Conservation (phyloP, 2,113 vertebrate genomes). For the Gadus chalcogrammus region DNA sequence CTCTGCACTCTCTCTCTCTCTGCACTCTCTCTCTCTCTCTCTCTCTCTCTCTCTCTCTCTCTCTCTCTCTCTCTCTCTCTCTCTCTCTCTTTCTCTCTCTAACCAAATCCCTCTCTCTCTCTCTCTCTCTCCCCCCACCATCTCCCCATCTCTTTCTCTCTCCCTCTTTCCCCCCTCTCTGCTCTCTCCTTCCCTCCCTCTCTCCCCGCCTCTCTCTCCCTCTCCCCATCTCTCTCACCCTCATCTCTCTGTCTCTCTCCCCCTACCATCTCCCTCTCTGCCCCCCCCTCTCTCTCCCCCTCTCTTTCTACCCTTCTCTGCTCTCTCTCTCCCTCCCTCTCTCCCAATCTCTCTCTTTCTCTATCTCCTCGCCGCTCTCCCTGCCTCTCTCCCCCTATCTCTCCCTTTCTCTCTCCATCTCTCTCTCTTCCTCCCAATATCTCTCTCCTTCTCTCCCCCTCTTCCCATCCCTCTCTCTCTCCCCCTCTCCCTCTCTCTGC, state of each 20-base stretch:
- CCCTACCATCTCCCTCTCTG: too few species aligned
- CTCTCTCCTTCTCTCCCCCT: slow-evolving; percentile 33
- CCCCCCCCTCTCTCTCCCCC: too few species aligned
- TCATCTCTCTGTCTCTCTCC: too few species aligned
- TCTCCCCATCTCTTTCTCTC: too few species aligned
- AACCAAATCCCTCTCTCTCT: slow-evolving; percentile 39
- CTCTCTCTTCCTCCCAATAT: not conserved
- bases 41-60: slow-evolving; percentile 37
- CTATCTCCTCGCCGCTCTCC: not conserved
- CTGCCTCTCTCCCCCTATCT: slow-evolving; percentile 33
- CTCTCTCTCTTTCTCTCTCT: slow-evolving; percentile 16
- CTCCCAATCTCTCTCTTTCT: not conserved
- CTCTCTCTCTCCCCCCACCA: too few species aligned
- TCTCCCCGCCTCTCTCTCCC: too few species aligned
- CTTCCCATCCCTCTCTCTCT: slow-evolving; percentile 8
- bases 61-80: not conserved
- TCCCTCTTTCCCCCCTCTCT: slow-evolving; percentile 41
- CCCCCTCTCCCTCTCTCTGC: slow-evolving; percentile 37
- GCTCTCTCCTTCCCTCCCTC: too few species aligned
- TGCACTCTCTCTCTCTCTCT: slow-evolving; percentile 1
- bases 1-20: slow-evolving; percentile 20
- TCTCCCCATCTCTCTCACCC: too few species aligned
- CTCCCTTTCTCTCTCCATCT: too few species aligned
- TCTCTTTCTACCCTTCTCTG: slow-evolving; percentile 23
- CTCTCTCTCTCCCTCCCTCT: slow-evolving; percentile 8